Base-by-base conservation (phyloP, 1,140 invertebrate species). In the Cherax destructor region DNA sequence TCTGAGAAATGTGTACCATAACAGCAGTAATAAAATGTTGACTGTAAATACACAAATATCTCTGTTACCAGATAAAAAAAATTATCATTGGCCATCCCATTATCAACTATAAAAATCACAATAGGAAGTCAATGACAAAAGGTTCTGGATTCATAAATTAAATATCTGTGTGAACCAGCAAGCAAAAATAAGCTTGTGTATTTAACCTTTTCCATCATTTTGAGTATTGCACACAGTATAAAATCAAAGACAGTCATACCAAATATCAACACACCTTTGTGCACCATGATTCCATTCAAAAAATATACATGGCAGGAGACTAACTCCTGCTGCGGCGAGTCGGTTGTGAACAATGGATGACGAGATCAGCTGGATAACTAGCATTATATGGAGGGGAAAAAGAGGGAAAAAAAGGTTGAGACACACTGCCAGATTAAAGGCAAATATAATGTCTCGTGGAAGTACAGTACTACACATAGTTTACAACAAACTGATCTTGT, bases 241-340 rank as follows among this genome's bases (percentile, higher is more conserved):
- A 69, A 16, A 69, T 83, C 30, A 13, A n/a, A 83, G 49, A 61
- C 80, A n/a, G 18, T 65, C 69, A 74, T 74, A 30, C 69, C 30
- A 30, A 49, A 69, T 21, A 83, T 83, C 52, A 16, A n/a, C 24
- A 41, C 7, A 80, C 21, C 30, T 41, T 78, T 41, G 72, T 77
- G n/a, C 65, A 59, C 50, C 74, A 47, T 59, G 24, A 47, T 86
- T 86, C 30, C 24, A 78, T 52, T 59, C 30, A 87, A 49, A 61
- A 78, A 69, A 83, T 81, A 74, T 49, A 74, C 41, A 80, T 88
- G 78, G 59, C 87, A 69, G 59, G 87, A 81, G 59, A 88, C 52
- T 85, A 59, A 88, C 72, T 88, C 87, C 87, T 88, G 87, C 87
- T 81, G 87, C 87, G 87, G 87, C 65, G 30, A 74, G 47, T 81